Evolutionary conservation across 1,140 invertebrate genomes (phyloP), one percentile per base, ranked within the genome.

Genomic region (Temnothorax nylanderi): DNA sequence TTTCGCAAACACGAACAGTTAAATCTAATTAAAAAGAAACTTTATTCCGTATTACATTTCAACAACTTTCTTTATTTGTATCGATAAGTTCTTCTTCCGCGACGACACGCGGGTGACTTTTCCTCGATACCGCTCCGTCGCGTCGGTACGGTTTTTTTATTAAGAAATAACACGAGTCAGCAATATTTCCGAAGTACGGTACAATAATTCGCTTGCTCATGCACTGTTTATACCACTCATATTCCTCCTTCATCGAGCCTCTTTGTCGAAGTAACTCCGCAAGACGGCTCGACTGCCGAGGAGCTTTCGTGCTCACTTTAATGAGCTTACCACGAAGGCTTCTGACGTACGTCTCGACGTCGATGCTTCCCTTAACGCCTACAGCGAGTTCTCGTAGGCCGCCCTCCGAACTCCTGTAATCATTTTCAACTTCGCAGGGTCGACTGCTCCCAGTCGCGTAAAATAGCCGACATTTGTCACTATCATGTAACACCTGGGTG

Each of bases 151-250:
- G 37, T 86, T 56, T 41, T 41, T 62, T 77, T 34, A 91, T 44
- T 84, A 82, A 91, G 8, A 86, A 84, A 71, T 88, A 91, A 87
- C 90, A 85, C 71, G 69, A 60, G n/a, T 89, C 85, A 10, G 41
- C 51, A 34, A 92, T 85, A 56, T 86, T 90, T 64, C 65, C 21
- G 34, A 92, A 92, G 51, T 92, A 92, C 7, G 92, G 91, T 3
- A 88, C 26, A 47, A 91, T 87, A 62, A 87, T 89, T 21, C 81
- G 71, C 18, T 92, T 85, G 51, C 85, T 92, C 34, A 87, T 85
- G 89, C 91, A 93, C 51, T 75, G 82, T 80, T 89, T 88, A 87
- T 92, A 92, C 89, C 91, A 91, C 21, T 91, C 71, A 32, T 92
- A 76, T 18, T 77, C 77, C n/a, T 90, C 65, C 41, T 80, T 84